Conservation (phyloP, 2,113 vertebrate genomes). For the Thinocorus orbignyianus region DNA sequence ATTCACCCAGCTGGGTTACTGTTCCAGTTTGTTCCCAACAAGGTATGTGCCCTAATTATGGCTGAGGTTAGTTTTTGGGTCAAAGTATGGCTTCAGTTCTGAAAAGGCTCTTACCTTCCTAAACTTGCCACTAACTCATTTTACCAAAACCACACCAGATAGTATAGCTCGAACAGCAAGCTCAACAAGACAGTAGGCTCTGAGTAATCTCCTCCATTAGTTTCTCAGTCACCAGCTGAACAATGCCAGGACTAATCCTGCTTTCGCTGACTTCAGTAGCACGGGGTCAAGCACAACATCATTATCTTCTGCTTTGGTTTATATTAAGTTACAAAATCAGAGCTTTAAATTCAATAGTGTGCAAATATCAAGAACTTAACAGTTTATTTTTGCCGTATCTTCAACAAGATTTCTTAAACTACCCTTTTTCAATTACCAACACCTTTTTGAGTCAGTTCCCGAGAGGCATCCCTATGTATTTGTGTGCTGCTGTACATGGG, state of each 20-base stretch:
- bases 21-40: not conserved
- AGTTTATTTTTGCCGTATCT: conserved; percentile 44
- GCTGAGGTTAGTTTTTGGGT: not conserved
- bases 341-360: conserved; percentile 7
- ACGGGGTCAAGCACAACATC: not conserved
- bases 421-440: conserved; percentile 66
- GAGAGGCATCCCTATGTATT: conserved; percentile 37
- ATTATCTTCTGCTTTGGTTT: conserved; percentile 22
- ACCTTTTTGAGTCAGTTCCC: conserved; percentile 30
- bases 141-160: not conserved
- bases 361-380: conserved; percentile 53
- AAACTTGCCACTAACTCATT: not conserved
- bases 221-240: not conserved
- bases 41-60: not conserved
- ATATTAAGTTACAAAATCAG: not conserved
- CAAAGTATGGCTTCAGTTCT: not conserved
- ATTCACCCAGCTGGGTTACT: not conserved
- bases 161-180: not conserved
- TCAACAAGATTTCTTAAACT: conserved; percentile 52
- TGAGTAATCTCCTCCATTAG: not conserved
- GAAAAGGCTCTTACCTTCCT: not conserved
- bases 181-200: not conserved
- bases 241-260: not conserved
- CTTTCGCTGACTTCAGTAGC: not conserved
- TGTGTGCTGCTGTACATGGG: not conserved